A percentile compares a stretch with the other conserved stretches of the same genome.
Evolutionary conservation across 2,113 vertebrate species (phyloP).

Genomic region (Anoplopoma fimbria): DNA sequence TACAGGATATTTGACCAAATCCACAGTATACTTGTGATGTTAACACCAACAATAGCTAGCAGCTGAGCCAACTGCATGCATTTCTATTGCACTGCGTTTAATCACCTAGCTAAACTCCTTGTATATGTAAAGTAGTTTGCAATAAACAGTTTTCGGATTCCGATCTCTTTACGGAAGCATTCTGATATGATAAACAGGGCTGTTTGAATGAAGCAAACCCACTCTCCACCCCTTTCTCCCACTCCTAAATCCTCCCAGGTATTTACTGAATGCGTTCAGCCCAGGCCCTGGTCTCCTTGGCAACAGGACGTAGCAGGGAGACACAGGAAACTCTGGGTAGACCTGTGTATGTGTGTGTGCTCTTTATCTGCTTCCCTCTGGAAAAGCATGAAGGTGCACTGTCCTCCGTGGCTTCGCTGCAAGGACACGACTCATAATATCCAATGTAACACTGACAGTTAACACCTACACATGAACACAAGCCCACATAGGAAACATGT

Average conservation of each 20-base stretch:
- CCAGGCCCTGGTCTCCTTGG: slow-evolving; percentile 62
- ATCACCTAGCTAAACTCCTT: too few species aligned
- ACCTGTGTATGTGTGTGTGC: slow-evolving; percentile 12
- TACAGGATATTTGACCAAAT: background rate
- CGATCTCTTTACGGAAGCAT: slow-evolving; percentile 39
- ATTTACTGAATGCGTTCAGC: slow-evolving; percentile 57
- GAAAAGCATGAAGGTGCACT: slow-evolving; percentile 44
- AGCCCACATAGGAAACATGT: background rate
- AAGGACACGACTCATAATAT: slow-evolving; percentile 49
- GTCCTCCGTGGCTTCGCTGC: slow-evolving; percentile 31
- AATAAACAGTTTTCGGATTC: too few species aligned
- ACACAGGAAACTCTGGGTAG: slow-evolving; percentile 51
- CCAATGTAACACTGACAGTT: slow-evolving; percentile 23
- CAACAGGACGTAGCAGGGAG: slow-evolving; percentile 62
- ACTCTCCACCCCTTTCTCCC: slow-evolving; percentile 29
- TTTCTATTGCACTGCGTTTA: too few species aligned
- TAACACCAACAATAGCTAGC: background rate
- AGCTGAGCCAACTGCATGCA: background rate
- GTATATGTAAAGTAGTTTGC: too few species aligned
- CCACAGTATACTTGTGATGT: background rate
- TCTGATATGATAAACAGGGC: slow-evolving; percentile 49
- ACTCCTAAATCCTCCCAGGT: slow-evolving; percentile 47
- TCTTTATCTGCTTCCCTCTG: slow-evolving; percentile 55
- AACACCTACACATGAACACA: slow-evolving; percentile 18
- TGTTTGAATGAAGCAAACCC: slow-evolving; percentile 48